Conservation (phyloP, 2,797 vertebrate species). For the Macrochelys suwanniensis region DNA sequence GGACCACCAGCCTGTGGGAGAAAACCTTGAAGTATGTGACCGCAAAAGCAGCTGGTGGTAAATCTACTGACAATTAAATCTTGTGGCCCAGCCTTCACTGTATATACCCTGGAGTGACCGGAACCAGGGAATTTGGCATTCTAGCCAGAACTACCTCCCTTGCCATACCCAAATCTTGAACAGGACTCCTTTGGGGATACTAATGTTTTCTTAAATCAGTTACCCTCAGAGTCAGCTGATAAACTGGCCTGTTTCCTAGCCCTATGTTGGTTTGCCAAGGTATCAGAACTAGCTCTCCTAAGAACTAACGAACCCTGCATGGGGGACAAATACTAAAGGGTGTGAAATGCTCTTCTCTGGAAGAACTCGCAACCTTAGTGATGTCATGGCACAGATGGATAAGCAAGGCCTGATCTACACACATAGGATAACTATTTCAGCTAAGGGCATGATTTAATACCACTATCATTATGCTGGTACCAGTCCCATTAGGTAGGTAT, state of each 20-base stretch:
- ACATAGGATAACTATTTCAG: background rate
- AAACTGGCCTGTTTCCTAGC: background rate
- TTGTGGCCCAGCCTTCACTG: background rate
- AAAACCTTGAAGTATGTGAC: background rate
- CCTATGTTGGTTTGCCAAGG: rapidly evolving
- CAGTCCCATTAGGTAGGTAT: background rate
- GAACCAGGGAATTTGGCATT: background rate
- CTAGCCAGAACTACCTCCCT: background rate
- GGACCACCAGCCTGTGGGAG: background rate
- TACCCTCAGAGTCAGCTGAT: rapidly evolving
- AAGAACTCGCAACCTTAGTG: background rate
- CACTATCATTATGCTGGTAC: background rate
- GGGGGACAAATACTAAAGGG: background rate
- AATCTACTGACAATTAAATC: background rate
- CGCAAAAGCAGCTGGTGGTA: background rate
- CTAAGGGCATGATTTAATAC: background rate
- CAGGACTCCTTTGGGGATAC: background rate
- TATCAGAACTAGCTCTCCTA: background rate
- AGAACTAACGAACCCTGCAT: background rate
- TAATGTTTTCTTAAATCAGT: background rate
- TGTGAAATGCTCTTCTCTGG: background rate
- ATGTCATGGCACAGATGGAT: background rate
- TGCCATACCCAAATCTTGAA: background rate
- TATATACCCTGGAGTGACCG: background rate
- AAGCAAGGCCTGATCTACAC: background rate